Base-by-base conservation (phyloP, 2,113 vertebrate species). In the Todiramphus chloris region DNA sequence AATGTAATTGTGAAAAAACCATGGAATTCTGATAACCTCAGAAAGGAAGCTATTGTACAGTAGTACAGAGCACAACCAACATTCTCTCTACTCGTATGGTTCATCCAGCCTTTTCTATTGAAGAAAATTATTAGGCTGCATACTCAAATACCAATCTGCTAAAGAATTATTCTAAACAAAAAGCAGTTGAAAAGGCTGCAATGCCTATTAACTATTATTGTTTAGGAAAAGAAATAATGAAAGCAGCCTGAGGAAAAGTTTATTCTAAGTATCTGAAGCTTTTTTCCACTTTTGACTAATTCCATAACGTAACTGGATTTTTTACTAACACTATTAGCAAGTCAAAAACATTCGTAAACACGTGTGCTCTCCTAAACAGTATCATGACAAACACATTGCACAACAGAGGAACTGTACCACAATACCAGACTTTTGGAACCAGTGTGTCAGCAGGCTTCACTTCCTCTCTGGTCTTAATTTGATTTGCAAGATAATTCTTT, bases 1-100 rank as follows among this genome's bases (percentile, higher is more conserved):
- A 14, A 13, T 2, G 4, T 25, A 78, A 74, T 0, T 30, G 24
- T n/a, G 28, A 27, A 10, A 43, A 74, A 88, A 60, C 0, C 11
- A 64, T 5, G 10, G 27, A 39, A 53, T 81, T 70, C 46, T 30
- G 23, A 56, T 11, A 77, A 28, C 7, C 12, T 69, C 39, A 60
- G 43, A 58, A 27, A 60, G 33, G 8, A 83, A n/a, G 50, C 4
- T 60, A 33, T 18, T 62, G 7, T 8, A 58, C 13, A 67, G 23
- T 24, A 81, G 13, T 27, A 82, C 6, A 76, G 12, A 73, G 23
- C 27, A 25, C 25, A 87, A 35, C 9, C 55, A 62, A n/a, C 50
- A 74, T 5, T 13, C 23, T 56, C 24, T 21, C 16, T 37, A 11
- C 41, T 79, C 20, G 23, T 55, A 13, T 4, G 60, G 19, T 28